Evolutionary conservation across 2,888 invertebrate species (phyloP).

Genomic region (Teinopalpus imperialis): DNA sequence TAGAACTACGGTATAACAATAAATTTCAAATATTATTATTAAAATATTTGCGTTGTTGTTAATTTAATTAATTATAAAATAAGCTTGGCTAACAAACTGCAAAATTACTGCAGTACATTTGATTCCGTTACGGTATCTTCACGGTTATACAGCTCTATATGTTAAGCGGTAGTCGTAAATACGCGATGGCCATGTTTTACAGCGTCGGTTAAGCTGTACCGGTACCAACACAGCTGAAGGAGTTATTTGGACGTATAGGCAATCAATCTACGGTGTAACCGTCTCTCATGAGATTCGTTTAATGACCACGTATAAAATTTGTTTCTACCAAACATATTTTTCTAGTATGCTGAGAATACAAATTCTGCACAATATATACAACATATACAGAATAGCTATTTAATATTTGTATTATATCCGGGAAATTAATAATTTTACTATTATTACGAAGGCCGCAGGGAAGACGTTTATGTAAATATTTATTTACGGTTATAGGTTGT

Average conservation of each 20-base stretch:
- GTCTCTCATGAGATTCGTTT: conserved; percentile 38
- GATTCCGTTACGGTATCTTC: conserved; percentile 55
- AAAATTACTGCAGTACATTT: conserved; percentile 61
- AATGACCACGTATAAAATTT: conserved; percentile 46
- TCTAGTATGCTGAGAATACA: conserved; percentile 38
- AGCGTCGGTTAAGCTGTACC: conserved; percentile 56
- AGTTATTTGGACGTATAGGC: conserved; percentile 48
- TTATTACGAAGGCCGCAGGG: too few relatives aligned
- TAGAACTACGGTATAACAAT: not conserved
- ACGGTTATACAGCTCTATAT: conserved; percentile 68
- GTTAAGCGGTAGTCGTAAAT: conserved; percentile 75
- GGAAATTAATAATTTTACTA: too few relatives aligned
- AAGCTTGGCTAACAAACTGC: conserved; percentile 64
- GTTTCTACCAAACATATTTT: conserved; percentile 40
- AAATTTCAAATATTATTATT: not conserved
- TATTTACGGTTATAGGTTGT: too few relatives aligned
- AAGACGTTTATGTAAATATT: too few relatives aligned
- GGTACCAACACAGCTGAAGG: conserved; percentile 52
- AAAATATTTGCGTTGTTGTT: conserved; percentile 34
- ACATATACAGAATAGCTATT: too few relatives aligned
- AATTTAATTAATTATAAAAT: conserved; percentile 41
- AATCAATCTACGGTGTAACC: conserved; percentile 48
- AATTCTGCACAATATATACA: too few relatives aligned
- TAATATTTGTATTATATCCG: too few relatives aligned
- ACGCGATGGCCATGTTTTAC: conserved; percentile 66